These are phyloP conservation scores for Gryllus bimaculatus DNA, from an alignment of 1,140 invertebrate species.

Conservation along the genomic window DNA sequence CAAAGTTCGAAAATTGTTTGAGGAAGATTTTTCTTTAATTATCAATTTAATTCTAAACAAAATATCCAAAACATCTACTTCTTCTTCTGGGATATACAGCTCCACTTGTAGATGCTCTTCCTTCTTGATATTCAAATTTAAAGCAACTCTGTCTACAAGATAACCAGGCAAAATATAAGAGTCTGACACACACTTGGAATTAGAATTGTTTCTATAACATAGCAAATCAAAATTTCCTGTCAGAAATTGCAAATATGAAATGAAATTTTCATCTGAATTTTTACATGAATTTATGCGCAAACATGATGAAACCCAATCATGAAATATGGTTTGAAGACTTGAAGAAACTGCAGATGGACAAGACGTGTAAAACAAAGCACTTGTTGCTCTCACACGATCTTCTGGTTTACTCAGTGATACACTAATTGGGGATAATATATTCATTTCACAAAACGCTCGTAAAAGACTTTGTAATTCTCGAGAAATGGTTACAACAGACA, in stretches of 20 bases:
- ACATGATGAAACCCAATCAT: not conserved
- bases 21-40: not conserved
- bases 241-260: not conserved
- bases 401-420: not conserved
- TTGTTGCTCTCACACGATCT: not conserved
- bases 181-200: not conserved
- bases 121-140: not conserved
- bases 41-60: not conserved
- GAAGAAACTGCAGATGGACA: not conserved
- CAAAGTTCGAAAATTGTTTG: not conserved
- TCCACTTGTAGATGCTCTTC: not conserved
- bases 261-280: not conserved
- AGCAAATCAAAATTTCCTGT: not conserved
- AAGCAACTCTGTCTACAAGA: not conserved
- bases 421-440: not conserved
- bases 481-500: not conserved
- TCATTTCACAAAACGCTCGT: not conserved
- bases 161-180: not conserved
- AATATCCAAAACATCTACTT: not conserved
- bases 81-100: not conserved
- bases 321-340: not conserved
- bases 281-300: not conserved
- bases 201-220: not conserved
- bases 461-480: not conserved
- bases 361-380: not conserved